Evolutionary conservation across 2,113 vertebrate species (phyloP).

Genomic region (Mastomys natalensis): DNA sequence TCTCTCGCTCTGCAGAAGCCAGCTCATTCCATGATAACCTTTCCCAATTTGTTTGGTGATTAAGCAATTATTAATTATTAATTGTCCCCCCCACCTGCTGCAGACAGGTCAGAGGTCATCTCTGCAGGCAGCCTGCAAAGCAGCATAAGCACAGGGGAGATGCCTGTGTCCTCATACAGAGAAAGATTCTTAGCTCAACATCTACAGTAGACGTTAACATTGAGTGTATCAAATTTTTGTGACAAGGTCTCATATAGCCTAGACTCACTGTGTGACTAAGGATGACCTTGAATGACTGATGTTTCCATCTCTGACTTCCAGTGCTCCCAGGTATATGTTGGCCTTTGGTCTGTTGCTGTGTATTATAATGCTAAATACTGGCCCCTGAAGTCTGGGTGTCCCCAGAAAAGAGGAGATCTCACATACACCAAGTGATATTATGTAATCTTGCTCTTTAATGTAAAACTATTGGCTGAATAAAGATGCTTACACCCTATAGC

Average conservation of each 20-base stretch:
- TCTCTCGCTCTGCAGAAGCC: not conserved
- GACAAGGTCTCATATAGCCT: not conserved
- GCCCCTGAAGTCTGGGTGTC: too few relatives aligned
- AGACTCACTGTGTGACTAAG: not conserved
- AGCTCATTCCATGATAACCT: not conserved
- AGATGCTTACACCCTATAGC: too few relatives aligned
- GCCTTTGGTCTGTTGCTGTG: too few relatives aligned
- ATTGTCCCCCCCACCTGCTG: not conserved
- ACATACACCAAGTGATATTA: too few relatives aligned
- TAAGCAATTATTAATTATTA: not conserved
- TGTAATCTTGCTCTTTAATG: too few relatives aligned
- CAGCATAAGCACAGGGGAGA: not conserved
- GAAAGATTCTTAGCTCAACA: not conserved
- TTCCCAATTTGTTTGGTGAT: not conserved
- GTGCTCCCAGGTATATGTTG: not conserved
- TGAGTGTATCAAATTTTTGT: not conserved
- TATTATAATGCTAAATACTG: too few relatives aligned
- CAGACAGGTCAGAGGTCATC: not conserved
- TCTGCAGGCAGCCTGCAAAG: not conserved
- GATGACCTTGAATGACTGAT: not conserved
- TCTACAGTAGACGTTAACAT: not conserved
- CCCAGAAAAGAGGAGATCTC: too few relatives aligned
- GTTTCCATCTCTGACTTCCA: not conserved
- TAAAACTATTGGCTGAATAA: too few relatives aligned
- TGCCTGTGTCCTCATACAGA: not conserved